These are phyloP conservation scores for Lamellibrachia satsuma DNA, from an alignment of 2,888 invertebrate genomes.

Conservation along the genomic window DNA sequence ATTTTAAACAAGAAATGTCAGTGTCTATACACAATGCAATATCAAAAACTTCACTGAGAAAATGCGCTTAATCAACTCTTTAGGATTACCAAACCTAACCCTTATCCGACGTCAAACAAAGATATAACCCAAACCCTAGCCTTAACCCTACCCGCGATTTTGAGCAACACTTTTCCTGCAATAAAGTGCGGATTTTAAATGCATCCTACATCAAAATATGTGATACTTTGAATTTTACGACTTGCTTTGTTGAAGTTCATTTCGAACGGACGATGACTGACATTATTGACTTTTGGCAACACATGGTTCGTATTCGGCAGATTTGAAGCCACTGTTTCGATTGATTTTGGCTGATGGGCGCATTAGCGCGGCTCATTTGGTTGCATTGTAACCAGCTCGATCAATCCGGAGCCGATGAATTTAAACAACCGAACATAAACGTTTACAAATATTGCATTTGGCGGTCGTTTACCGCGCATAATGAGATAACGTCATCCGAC, in stretches of 20 bases:
- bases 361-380: neutral
- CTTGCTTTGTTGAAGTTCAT: neutral
- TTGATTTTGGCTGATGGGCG: neutral
- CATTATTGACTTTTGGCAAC: neutral
- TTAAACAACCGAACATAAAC: neutral
- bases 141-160: too few relatives aligned
- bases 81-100: too few relatives aligned
- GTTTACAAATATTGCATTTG: constrained; percentile 17
- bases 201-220: neutral
- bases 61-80: too few relatives aligned
- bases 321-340: neutral
- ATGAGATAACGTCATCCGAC: neutral
- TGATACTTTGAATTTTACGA: neutral
- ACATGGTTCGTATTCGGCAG: neutral
- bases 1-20: too few relatives aligned
- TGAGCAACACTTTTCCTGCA: neutral
- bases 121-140: too few relatives aligned
- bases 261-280: neutral
- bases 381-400: neutral
- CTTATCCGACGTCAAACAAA: too few relatives aligned
- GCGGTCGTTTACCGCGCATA: neutral
- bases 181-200: neutral
- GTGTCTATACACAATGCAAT: too few relatives aligned
- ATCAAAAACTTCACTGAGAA: too few relatives aligned
- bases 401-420: constrained; percentile 5